Percentiles rank a stretch among this genome's conserved stretches.
Evolutionary conservation across 64 coral and sea anemone species (phyloP).

Genomic region (Orbicella faveolata): DNA sequence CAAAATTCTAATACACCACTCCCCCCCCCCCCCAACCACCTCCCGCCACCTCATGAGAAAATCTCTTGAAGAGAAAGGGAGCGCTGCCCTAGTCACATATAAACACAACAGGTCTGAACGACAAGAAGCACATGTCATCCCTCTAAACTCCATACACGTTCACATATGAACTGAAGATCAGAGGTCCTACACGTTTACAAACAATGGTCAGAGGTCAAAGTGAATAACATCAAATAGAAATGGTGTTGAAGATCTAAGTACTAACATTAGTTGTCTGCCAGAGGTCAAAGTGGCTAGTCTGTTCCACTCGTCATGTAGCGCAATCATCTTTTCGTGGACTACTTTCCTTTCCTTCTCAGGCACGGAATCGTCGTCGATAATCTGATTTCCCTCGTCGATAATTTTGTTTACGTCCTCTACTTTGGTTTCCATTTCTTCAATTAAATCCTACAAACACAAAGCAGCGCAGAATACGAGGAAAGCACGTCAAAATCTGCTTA

Average conservation of each 20-base stretch:
- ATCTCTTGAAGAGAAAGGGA: no score
- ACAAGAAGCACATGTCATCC: no score
- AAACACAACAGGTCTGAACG: no score
- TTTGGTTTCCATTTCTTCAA: conserved; percentile 52
- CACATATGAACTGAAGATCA: no score
- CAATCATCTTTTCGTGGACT: conserved; percentile 77
- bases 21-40: no score
- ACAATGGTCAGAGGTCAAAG: no score
- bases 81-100: no score
- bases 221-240: no score
- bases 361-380: conserved; percentile 60
- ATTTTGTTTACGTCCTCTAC: conserved; percentile 57
- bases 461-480: background rate
- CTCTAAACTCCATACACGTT: no score
- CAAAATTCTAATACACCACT: no score
- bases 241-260: background rate
- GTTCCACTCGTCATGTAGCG: conserved; percentile 74
- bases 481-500: background rate
- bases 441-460: conserved; percentile 56
- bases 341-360: conserved; percentile 39
- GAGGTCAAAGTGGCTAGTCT: conserved; percentile 48
- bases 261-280: conserved; percentile 62
- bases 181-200: no score
- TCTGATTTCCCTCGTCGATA: conserved; percentile 81
- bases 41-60: no score